Base-by-base conservation (phyloP, 2,113 vertebrate species). In the Irena cyanogastra region DNA sequence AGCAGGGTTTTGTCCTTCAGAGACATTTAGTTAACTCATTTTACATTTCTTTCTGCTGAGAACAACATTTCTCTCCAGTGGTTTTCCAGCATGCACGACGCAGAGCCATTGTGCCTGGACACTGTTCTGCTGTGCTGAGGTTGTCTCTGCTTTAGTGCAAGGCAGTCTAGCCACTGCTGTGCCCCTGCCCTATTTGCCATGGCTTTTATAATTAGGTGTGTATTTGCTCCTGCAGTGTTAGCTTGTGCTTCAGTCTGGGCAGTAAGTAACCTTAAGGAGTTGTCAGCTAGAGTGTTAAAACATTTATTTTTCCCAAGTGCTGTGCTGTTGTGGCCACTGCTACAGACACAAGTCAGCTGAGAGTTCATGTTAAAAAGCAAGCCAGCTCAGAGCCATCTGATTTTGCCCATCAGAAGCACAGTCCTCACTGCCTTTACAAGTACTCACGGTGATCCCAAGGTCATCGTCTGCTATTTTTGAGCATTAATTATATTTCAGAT, bases 151-250 rank as follows among this genome's bases (percentile, higher is more conserved):
- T 86, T 59, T 61, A 83, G 49, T 45, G 39, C 71, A 77, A 91
- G 65, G 79, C 90, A 85, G 59, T 33, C 56, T 23, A 69, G 47
- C 60, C 64, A 81, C 68, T 4, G 30, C 44, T 89, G 63, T 66
- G 88, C 56, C 35, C 22, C 94, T 94, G 92, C 53, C 90, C 54
- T 83, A 79, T 53, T 45, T 76, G 82, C 68, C 68, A 52, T 0
- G 0, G 77, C 74, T 92, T 94, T 92, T 95, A 90, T 24, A 91
- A 95, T 95, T 83, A 96, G 78, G 44, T 77, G 53, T 60, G 21
- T 80, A 54, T 95, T 90, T 93, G 71, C 74, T 96, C 93, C 89
- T 94, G 93, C 76, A 83, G 85, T 7, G 60, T 74, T 86, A 61
- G 53, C 68, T 88, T 80, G 71, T 30, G 45, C 81, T 95, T 87